A percentile compares a stretch with the other conserved stretches of the same genome.
Evolutionary conservation across 2,113 vertebrate genomes (phyloP).

Genomic region (Anolis sagrei): DNA sequence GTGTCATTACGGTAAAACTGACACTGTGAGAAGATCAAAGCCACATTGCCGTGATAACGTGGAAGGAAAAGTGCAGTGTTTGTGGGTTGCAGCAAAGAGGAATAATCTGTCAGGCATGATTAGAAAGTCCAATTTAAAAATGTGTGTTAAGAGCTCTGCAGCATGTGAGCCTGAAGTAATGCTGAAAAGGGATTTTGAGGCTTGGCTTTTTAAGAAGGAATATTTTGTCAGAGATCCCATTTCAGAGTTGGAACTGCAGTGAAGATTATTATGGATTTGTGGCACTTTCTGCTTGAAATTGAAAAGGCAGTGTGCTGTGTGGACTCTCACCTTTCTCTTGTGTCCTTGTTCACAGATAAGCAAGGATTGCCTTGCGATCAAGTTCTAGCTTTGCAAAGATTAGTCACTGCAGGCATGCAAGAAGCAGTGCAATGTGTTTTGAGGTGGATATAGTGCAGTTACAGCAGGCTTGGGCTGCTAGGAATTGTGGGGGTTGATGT

Average conservation of each 20-base stretch:
- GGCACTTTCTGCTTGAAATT: not conserved
- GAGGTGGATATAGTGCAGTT: not conserved
- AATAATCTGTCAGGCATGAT: constrained; percentile 69
- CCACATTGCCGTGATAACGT: constrained; percentile 56
- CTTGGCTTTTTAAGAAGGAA: constrained; percentile 9
- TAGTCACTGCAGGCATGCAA: not conserved
- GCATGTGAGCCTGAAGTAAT: constrained; percentile 59
- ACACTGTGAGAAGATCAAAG: constrained; percentile 73
- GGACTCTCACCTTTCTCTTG: constrained; percentile 43
- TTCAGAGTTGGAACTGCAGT: constrained; percentile 48
- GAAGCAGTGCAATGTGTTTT: not conserved
- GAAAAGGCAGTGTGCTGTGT: constrained; percentile 18
- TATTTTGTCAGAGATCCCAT: constrained; percentile 50
- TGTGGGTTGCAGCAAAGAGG: constrained; percentile 38
- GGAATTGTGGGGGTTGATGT: too few species aligned
- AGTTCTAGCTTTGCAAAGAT: not conserved
- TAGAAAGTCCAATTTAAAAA: constrained; percentile 66
- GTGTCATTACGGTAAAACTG: constrained; percentile 67
- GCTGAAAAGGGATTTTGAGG: constrained; percentile 60
- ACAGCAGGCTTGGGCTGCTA: too few species aligned
- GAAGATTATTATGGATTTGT: constrained; percentile 32
- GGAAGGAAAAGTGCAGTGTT: constrained; percentile 39
- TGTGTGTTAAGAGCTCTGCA: constrained; percentile 55
- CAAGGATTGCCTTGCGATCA: constrained; percentile 30
- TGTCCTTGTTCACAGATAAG: constrained; percentile 13